These are phyloP conservation scores for Lithobates pipiens DNA, from an alignment of 2,797 vertebrate genomes.

Conservation along the genomic window DNA sequence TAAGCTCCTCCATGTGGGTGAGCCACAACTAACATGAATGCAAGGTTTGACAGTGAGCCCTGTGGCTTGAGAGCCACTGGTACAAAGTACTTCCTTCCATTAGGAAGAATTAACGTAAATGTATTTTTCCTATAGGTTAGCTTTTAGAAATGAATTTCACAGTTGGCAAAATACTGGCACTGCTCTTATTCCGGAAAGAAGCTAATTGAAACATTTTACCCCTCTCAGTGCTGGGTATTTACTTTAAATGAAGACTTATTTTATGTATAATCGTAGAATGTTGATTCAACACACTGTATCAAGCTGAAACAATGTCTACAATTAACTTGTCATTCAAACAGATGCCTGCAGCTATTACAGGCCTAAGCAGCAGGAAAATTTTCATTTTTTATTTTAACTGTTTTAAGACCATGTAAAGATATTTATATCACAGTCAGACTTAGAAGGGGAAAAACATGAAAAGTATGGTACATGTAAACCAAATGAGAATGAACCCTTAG, in stretches of 20 bases:
- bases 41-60: too few relatives aligned
- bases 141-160: background rate
- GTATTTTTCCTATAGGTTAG: background rate
- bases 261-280: slow-evolving; percentile 50
- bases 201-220: slow-evolving; percentile 37
- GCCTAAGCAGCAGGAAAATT: slow-evolving; percentile 13
- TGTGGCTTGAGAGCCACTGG: too few relatives aligned
- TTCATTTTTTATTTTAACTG: slow-evolving; percentile 17
- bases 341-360: slow-evolving; percentile 49
- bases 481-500: background rate
- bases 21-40: too few relatives aligned
- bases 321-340: slow-evolving; percentile 56
- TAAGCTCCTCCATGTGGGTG: too few relatives aligned
- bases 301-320: slow-evolving; percentile 56
- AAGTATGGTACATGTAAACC: background rate
- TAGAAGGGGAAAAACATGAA: background rate
- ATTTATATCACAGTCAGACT: background rate
- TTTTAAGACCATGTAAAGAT: slow-evolving; percentile 13
- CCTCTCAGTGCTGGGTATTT: slow-evolving; percentile 41
- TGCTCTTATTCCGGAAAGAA: background rate
- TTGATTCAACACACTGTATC: slow-evolving; percentile 57
- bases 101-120: background rate
- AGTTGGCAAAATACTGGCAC: background rate
- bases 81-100: too few relatives aligned
- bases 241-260: slow-evolving; percentile 48